A percentile compares a stretch with the other conserved stretches of the same genome.
Evolutionary conservation across 2,113 vertebrate species (phyloP).

Genomic region (Oxyruncus cristatus): DNA sequence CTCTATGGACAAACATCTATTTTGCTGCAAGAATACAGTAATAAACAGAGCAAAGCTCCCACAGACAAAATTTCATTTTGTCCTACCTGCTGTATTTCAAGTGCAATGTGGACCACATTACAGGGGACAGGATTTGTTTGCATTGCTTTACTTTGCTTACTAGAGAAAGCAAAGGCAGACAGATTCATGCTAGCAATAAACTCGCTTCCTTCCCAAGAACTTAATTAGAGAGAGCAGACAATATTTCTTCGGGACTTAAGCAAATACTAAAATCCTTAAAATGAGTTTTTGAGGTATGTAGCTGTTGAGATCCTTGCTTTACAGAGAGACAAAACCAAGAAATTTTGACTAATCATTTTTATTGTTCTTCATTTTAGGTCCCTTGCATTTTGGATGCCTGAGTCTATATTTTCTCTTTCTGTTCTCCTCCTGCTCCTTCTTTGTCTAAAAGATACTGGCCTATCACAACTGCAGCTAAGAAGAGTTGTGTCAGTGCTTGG

Average conservation of each 20-base stretch:
- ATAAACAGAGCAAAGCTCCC: not conserved
- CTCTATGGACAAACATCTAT: not conserved
- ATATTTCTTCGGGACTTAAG: not conserved
- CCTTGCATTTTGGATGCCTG: not conserved
- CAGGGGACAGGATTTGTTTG: not conserved
- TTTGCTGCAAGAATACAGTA: not conserved
- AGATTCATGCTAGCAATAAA: not conserved
- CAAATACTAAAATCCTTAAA: not conserved
- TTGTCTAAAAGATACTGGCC: not conserved
- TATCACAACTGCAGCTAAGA: not conserved
- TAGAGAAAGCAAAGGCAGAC: not conserved
- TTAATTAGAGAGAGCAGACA: not conserved
- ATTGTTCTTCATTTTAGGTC: not conserved
- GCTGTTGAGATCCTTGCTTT: not conserved
- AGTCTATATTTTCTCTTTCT: not conserved
- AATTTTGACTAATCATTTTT: not conserved
- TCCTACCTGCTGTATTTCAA: not conserved
- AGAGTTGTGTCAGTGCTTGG: not conserved
- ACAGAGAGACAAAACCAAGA: not conserved
- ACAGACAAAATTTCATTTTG: not conserved
- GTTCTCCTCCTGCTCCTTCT: not conserved
- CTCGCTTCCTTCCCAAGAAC: not conserved
- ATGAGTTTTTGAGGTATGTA: not conserved
- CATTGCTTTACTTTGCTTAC: too few relatives aligned
- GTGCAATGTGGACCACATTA: not conserved